These are phyloP conservation scores for Azemiops feae DNA, from an alignment of 2,113 vertebrate genomes.

Conservation along the genomic window DNA sequence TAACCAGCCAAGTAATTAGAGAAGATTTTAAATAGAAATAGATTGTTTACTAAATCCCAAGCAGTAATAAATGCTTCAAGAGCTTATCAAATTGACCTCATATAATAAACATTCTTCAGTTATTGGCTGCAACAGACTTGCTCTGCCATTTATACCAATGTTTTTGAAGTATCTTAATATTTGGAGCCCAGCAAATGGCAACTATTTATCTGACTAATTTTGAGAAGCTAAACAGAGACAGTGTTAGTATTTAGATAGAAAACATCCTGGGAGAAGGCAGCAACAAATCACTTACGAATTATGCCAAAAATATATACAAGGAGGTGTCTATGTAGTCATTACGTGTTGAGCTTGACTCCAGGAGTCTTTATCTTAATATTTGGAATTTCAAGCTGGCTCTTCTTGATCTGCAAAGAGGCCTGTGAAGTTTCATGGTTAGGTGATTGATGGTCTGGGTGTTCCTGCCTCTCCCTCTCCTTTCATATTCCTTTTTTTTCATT, in stretches of 20 bases:
- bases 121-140: not conserved
- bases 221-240: not conserved
- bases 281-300: not conserved
- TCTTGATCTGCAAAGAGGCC: not conserved
- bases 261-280: not conserved
- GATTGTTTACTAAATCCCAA: not conserved
- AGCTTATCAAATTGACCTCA: not conserved
- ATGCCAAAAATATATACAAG: not conserved
- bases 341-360: not conserved
- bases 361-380: not conserved
- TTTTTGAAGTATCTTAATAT: not conserved
- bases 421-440: not conserved
- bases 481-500: not conserved
- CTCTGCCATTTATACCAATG: not conserved
- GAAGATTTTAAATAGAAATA: not conserved
- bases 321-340: not conserved
- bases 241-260: not conserved
- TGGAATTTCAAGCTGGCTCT: not conserved
- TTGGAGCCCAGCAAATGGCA: not conserved
- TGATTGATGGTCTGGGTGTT: not conserved
- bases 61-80: not conserved
- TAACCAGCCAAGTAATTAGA: not conserved
- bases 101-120: not conserved
- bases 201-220: not conserved
- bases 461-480: not conserved